A percentile compares a stretch with the other conserved stretches of the same genome.
phyloP scores from a whole-genome alignment of 2,113 vertebrate species.

The Pongo abelii region DNA sequence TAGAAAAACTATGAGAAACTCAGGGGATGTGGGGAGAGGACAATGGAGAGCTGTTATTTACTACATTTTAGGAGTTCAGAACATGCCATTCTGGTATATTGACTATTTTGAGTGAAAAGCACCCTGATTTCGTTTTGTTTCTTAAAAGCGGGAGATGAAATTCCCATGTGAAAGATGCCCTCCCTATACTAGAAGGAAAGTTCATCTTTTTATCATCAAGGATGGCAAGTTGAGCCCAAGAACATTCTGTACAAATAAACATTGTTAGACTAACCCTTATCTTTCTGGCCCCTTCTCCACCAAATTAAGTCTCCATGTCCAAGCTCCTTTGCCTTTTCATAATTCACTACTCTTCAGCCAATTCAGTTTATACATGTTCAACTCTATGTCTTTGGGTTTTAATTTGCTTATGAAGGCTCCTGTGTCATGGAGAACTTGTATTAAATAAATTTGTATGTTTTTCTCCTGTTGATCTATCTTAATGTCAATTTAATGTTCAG shows the following conservation, averaged over 20 bases:
- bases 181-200: not conserved
- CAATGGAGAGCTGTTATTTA: not conserved
- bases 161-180: not conserved
- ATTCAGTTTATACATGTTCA: not conserved
- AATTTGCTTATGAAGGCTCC: not conserved
- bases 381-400: not conserved
- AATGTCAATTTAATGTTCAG: not conserved
- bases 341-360: not conserved
- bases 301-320: not conserved
- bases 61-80: not conserved
- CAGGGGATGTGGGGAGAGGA: accelerated
- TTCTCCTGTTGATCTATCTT: not conserved
- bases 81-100: not conserved
- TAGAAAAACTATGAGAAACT: not conserved
- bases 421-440: not conserved
- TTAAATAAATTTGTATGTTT: not conserved
- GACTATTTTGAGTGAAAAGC: not conserved
- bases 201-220: not conserved
- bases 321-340: not conserved
- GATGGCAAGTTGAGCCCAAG: not conserved
- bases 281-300: not conserved
- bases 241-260: not conserved
- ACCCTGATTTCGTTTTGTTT: too few relatives aligned
- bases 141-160: not conserved
- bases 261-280: not conserved